phyloP scores from a whole-genome alignment of 2,888 invertebrate species.

The Apamea epomidion region DNA sequence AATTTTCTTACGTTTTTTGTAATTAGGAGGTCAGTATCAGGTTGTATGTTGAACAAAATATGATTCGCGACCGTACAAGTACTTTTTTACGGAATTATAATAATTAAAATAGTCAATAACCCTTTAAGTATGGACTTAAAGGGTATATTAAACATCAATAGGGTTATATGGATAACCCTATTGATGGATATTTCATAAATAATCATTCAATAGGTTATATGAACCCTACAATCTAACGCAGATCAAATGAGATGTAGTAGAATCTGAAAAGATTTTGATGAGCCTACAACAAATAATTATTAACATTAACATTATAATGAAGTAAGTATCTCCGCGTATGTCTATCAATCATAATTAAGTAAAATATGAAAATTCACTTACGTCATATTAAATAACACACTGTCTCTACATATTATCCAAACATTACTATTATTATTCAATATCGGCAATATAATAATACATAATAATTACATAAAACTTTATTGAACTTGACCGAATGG shows the following conservation, averaged over 20 bases:
- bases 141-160: no score
- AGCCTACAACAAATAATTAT: not conserved
- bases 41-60: no score
- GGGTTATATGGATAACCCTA: no score
- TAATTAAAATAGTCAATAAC: no score
- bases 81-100: no score
- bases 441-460: constrained; percentile 16
- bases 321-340: not conserved
- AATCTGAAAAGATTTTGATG: not conserved
- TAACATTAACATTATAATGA: not conserved
- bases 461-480: constrained; percentile 41
- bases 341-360: constrained; percentile 29
- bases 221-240: no score
- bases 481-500: constrained; percentile 53
- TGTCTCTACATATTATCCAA: constrained; percentile 17
- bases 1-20: not conserved
- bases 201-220: no score
- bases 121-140: no score
- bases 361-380: constrained; percentile 18
- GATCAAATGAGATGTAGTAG: not conserved
- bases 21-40: no score
- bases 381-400: constrained; percentile 34
- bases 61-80: no score
- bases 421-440: constrained; percentile 32
- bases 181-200: no score